A percentile compares a stretch with the other conserved stretches of the same genome.
These are phyloP conservation scores for Anoplolepis gracilipes DNA, from an alignment of 1,140 invertebrate genomes.

Conservation along the genomic window DNA sequence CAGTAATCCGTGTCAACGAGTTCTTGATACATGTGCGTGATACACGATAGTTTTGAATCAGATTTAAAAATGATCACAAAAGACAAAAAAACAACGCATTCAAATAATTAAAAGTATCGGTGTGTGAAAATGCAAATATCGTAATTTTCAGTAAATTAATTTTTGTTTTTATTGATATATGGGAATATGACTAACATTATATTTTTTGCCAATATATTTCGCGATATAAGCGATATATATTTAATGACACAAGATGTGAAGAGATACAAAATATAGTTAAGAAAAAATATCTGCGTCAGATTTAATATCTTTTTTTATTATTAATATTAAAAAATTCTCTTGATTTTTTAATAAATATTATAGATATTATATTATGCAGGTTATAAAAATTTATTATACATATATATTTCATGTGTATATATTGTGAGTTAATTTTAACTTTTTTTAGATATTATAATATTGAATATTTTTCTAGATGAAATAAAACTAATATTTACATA, in stretches of 20 bases:
- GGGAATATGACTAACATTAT: not conserved
- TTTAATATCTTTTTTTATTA: too few species aligned
- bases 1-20: conserved; percentile 25
- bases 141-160: conserved; percentile 20
- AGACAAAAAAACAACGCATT: conserved; percentile 15
- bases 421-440: too few species aligned
- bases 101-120: not conserved
- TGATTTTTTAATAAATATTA: too few species aligned
- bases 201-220: not conserved
- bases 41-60: not conserved
- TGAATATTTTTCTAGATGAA: not conserved
- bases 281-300: not conserved
- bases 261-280: not conserved
- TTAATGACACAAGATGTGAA: not conserved
- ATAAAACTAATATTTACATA: not conserved
- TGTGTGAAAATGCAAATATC: not conserved
- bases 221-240: not conserved
- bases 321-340: too few species aligned
- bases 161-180: not conserved
- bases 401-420: too few species aligned
- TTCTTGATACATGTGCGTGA: not conserved
- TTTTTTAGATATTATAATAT: not conserved
- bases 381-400: too few species aligned
- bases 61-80: conserved; percentile 21
- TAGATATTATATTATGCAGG: too few species aligned